Conservation (phyloP, 2,888 invertebrate species). For the Lepidocyrtoides sp. region DNA sequence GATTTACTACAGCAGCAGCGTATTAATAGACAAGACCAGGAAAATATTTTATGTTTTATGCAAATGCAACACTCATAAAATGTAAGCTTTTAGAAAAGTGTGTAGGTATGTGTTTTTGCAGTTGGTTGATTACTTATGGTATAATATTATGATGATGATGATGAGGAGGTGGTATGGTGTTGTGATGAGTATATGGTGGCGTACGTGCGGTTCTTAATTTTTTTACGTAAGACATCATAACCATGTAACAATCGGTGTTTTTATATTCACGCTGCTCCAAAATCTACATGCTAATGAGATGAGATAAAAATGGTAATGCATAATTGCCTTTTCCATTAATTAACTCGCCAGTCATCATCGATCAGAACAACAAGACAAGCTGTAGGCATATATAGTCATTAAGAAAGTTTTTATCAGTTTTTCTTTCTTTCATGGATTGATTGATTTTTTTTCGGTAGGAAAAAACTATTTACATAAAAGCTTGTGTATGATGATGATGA, state of each 20-base stretch:
- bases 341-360: not conserved
- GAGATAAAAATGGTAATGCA: not conserved
- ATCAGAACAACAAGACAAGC: too few species aligned
- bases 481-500: too few species aligned
- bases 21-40: slow-evolving; percentile 50
- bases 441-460: too few species aligned
- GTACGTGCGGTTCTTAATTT: not conserved
- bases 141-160: too few species aligned
- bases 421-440: too few species aligned
- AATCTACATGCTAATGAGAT: not conserved
- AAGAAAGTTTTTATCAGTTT: not conserved
- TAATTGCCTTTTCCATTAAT: slow-evolving; percentile 18
- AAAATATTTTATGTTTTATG: slow-evolving; percentile 25
- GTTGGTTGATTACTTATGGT: not conserved
- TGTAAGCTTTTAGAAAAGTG: not conserved
- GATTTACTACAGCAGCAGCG: not conserved
- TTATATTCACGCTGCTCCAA: not conserved
- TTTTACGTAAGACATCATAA: not conserved
- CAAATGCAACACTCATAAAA: slow-evolving; percentile 21
- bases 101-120: too few species aligned
- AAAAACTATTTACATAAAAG: too few species aligned
- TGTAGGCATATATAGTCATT: too few species aligned
- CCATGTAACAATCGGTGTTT: not conserved
- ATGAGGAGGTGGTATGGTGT: not conserved
- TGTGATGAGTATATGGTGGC: not conserved